Conservation (phyloP, 1,140 invertebrate genomes). For the Zophobas morio region DNA sequence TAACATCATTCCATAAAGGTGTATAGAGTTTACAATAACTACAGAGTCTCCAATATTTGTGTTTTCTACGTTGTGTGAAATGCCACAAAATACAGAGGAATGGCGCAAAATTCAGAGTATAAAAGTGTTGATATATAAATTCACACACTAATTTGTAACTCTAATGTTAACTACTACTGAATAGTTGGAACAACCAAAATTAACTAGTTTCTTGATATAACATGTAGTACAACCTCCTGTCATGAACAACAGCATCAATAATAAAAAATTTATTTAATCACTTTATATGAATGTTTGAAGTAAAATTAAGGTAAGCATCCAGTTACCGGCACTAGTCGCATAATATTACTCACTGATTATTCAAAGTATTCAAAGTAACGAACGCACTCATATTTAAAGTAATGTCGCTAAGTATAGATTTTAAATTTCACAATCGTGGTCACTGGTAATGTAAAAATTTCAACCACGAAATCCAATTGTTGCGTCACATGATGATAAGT, state of each 20-base stretch:
- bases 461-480: slow-evolving; percentile 10
- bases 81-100: slow-evolving; percentile 30
- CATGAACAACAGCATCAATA: slow-evolving; percentile 5
- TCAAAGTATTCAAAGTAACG: no score
- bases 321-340: no score
- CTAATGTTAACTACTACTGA: background rate
- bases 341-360: no score
- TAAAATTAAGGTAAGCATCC: no score
- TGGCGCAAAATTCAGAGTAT: slow-evolving; percentile 32
- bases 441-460: background rate
- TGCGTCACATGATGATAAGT: background rate
- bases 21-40: slow-evolving; percentile 12
- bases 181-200: background rate
- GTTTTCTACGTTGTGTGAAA: slow-evolving; percentile 22
- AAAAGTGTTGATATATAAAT: slow-evolving; percentile 36
- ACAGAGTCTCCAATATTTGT: slow-evolving; percentile 33
- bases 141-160: slow-evolving; percentile 30
- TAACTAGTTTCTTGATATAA: background rate
- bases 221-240: slow-evolving; percentile 31
- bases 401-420: no score
- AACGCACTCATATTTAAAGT: no score
- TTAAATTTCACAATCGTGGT: no score
- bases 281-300: no score
- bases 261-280: no score
- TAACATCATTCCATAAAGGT: slow-evolving; percentile 6